Base-by-base conservation (phyloP, 2,113 vertebrate genomes). In the Myrmecobius fasciatus region DNA sequence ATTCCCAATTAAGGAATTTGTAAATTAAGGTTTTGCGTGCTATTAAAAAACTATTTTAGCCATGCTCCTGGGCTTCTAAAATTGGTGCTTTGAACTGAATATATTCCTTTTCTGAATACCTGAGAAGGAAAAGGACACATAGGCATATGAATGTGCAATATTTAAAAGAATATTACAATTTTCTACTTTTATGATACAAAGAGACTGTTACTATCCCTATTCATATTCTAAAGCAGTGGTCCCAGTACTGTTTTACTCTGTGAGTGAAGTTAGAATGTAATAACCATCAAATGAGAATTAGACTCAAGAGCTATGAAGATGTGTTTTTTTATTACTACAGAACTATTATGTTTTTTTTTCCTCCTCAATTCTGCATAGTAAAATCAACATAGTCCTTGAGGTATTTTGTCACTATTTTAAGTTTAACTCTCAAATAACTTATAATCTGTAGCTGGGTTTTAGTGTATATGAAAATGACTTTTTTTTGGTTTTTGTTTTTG, bases 1-100 rank as follows among this genome's bases (percentile, higher is more conserved):
- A 95, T 96, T 93, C 46, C 94, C 97, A 94, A 46, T 96, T 97
- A 88, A 97, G 51, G 46, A 6, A 49, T 49, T 4, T 49, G 49
- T 49, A 49, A 49, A 49, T 49, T 49, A 88, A 97, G 51, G 46
- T 91, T 97, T 96, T 93, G 96, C 56, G 53, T 90, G 46, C 3
- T 89, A 11, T 92, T 96, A 46, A 91, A 8, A 60, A 52, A 26
- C 47, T 52, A 26, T 53, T 51, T 53, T 54, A 56, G n/a, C 43
- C 36, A 36, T 92, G 48, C 20, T 28, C 47, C 49, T 83, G 48
- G 26, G 25, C 47, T 28, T 48, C 24, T 17, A 89, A 49, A 89
- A 89, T 89, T 49, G 9, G 47, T 31, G 8, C 49, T 25, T 49
- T 89, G 43, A 10, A 90, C 3, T 90, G 47, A 90, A 90, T 28